Evolutionary conservation across 2,797 vertebrate species (phyloP), one percentile per base, ranked within the genome.

Genomic region (Remorina albescens): DNA sequence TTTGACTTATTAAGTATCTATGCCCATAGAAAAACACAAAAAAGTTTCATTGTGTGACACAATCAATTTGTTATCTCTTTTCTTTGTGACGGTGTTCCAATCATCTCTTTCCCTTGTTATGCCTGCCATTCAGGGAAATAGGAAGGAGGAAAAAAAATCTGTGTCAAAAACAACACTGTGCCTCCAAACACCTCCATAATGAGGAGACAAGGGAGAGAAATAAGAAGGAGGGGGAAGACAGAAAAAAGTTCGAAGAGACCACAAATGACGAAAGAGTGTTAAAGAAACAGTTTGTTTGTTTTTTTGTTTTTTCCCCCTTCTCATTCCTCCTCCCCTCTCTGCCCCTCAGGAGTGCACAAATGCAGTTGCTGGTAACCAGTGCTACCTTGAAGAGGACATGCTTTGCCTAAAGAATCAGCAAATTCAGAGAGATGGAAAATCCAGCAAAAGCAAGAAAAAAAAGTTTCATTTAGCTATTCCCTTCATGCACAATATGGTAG

Each of bases 361-460:
- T 32, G 23, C 73, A 78, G 79, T 86, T 78, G 84, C 81, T 80
- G 78, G 75, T 88, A 81, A 91, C 90, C 81, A 84, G 64, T 6
- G 5, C 15, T 54, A 68, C 39, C 55, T 70, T 44, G n/a, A 64
- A 69, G 67, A 76, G 51, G 77, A 66, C 64, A 71, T 26, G 39
- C 61, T 69, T 53, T 16, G 65, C 72, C 64, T 60, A 7, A 42
- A 73, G 44, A 78, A 56, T 80, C 60, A 49, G 26, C 49, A 66
- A 18, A 57, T 41, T 51, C 23, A 47, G 32, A 58, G 28, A 53
- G 12, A 69, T 46, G 25, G 54, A 21, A 11, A 51, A 85, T 23
- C 21, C 50, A 53, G n/a, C 60, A 60, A 28, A 36, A 37, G 28
- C 9, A 55, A 21, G 26, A 34, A 50, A 56, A 5, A 2, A 8